Base-by-base conservation (phyloP, 2,888 invertebrate species). In the Rotaria magnacalcarata region DNA sequence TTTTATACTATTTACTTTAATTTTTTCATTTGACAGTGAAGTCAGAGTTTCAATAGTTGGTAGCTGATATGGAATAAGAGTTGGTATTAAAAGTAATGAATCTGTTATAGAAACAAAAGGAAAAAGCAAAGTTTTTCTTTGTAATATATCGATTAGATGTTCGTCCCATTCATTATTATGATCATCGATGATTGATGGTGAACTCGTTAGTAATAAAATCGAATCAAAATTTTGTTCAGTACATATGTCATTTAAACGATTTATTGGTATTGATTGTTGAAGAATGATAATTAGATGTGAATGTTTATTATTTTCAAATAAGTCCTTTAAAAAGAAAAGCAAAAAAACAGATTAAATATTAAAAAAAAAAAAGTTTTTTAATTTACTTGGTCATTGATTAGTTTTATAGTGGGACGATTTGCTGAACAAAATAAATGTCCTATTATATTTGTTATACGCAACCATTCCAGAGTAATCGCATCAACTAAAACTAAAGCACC, bases 61-160 rank as follows among this genome's bases (percentile, higher is more conserved):
- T 47, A 80, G 47, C 47, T 19, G 3, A 80, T 80, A 80, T 47
- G 43, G 47, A 80, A 47, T 80, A 47, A 80, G 24, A 11, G 80
- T 47, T 80, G 80, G 80, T 41, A 24, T 80, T 80, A 80, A 47
- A 80, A 80, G 47, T 10, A 80, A 47, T 11, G 41, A n/a, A 11
- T 80, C 47, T 3, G 80, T 80, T 24, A 80, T 80, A 2, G 80
- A n/a, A n/a, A 80, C 11, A 47, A 43, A 80, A 4, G 80, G 80
- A 80, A 47, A 80, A n/a, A 11, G 47, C n/a, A 80, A n/a, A 80
- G 24, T 47, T 80, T 80, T 80, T 80, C 24, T 47, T 80, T 80
- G 24, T 47, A 80, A 47, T 24, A 47, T 11, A 47, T 43, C 47
- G 11, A n/a, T n/a, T 80, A 47, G 24, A 47, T 80, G 10, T n/a